Percentiles rank a stretch among this genome's conserved stretches.
Evolutionary conservation across 1,140 invertebrate species (phyloP).

Genomic region (Drosophila pseudoobscura): DNA sequence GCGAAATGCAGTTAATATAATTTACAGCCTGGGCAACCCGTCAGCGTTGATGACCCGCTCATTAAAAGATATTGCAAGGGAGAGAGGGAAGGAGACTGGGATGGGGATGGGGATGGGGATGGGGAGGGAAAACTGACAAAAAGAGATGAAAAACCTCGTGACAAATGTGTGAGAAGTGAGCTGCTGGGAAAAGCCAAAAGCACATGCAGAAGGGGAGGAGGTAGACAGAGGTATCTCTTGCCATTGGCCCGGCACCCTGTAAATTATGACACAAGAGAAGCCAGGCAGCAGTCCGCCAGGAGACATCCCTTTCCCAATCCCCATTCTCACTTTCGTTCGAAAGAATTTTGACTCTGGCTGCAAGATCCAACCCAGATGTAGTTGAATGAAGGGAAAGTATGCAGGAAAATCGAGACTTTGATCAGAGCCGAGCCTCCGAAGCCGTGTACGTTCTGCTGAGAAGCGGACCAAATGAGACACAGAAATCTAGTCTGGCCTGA

Average conservation of each 20-base stretch:
- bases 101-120: not conserved
- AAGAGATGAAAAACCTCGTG: slow-evolving; percentile 43
- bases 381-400: slow-evolving; percentile 44
- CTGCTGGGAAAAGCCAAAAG: slow-evolving; percentile 32
- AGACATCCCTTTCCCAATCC: too few relatives aligned
- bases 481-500: slow-evolving; percentile 69
- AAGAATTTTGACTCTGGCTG: too few relatives aligned
- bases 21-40: slow-evolving; percentile 66
- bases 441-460: slow-evolving; percentile 7
- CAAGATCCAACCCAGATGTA: not conserved
- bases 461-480: slow-evolving; percentile 28
- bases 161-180: slow-evolving; percentile 72
- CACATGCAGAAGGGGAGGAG: too few relatives aligned
- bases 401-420: slow-evolving; percentile 53
- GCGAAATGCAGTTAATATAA: slow-evolving; percentile 68
- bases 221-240: slow-evolving; percentile 1
- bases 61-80: slow-evolving; percentile 35
- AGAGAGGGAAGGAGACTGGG: too few relatives aligned
- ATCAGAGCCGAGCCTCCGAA: slow-evolving; percentile 22
- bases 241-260: too few relatives aligned
- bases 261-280: too few relatives aligned
- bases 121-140: slow-evolving; percentile 21
- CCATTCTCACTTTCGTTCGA: too few relatives aligned
- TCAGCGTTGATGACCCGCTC: slow-evolving; percentile 69
- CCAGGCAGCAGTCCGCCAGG: too few relatives aligned